phyloP scores from a whole-genome alignment of 2,888 invertebrate genomes.

The Erannis defoliaria region DNA sequence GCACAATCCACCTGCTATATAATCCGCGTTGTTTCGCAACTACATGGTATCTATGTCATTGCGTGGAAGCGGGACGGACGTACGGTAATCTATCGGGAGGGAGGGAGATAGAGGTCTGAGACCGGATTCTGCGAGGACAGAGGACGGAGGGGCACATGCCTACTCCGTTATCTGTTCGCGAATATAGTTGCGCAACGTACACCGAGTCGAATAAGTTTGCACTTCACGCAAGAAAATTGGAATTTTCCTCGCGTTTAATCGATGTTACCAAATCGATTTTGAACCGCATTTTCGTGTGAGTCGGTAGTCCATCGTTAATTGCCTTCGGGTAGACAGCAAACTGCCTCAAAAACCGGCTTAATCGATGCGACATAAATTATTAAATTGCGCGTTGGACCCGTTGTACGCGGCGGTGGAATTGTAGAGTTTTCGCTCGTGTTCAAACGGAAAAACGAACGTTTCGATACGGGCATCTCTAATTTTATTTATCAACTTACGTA shows the following conservation, averaged over 20 bases:
- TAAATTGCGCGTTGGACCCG: conserved; percentile 65
- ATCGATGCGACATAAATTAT: conserved; percentile 68
- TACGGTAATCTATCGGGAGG: conserved; percentile 47
- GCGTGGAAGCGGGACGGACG: conserved; percentile 61
- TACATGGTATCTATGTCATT: conserved; percentile 83
- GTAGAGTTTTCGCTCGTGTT: conserved; percentile 47
- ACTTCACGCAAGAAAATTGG: conserved; percentile 54
- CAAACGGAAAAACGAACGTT: conserved; percentile 43
- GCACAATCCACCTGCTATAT: conserved; percentile 85
- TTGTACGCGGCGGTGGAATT: conserved; percentile 74
- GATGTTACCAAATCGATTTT: conserved; percentile 44
- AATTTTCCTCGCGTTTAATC: conserved; percentile 44
- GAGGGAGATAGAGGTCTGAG: conserved; percentile 62
- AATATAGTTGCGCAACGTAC: conserved; percentile 84
- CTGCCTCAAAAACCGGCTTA: conserved; percentile 58
- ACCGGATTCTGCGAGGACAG: conserved; percentile 79
- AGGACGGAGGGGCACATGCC: conserved; percentile 78
- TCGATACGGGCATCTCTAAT: conserved; percentile 13
- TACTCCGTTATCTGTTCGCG: conserved; percentile 82
- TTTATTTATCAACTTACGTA: too few species aligned
- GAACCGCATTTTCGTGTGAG: conserved; percentile 45
- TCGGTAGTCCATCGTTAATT: conserved; percentile 52
- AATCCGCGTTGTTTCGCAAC: conserved; percentile 86
- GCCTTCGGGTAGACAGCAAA: conserved; percentile 49
- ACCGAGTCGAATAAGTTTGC: conserved; percentile 75